Percentiles rank a stretch among this genome's conserved stretches.
Evolutionary conservation across 2,888 invertebrate genomes (phyloP).

Genomic region (Thumatha senex): DNA sequence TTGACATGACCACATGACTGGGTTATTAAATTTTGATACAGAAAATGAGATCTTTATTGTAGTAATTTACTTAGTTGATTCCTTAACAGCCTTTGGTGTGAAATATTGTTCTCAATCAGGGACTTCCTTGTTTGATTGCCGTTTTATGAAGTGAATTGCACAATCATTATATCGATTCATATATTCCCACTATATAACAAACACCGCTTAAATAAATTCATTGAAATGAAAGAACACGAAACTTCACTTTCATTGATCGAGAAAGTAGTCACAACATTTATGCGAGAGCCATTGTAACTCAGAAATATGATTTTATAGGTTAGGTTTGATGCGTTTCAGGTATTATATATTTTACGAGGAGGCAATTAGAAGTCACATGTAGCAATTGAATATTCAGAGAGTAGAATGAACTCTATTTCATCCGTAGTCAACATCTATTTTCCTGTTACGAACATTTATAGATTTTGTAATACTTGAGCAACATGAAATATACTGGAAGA

Average conservation of each 20-base stretch:
- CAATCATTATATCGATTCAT: neutral
- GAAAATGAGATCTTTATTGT: no score
- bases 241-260: conserved; percentile 49
- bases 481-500: no score
- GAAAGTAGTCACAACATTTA: conserved; percentile 51
- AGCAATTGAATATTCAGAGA: conserved; percentile 4
- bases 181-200: conserved; percentile 1
- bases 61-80: no score
- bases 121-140: no score
- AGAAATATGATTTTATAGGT: conserved; percentile 38
- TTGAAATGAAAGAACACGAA: conserved; percentile 41
- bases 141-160: no score
- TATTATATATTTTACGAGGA: conserved; percentile 22
- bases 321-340: conserved; percentile 11
- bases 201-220: conserved; percentile 20
- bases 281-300: conserved; percentile 42
- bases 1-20: no score
- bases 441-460: no score
- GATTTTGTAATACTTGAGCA: no score
- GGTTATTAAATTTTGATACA: no score
- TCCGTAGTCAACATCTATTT: neutral
- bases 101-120: no score
- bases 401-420: neutral
- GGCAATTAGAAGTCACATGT: conserved; percentile 10
- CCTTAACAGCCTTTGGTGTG: no score